Percentiles rank a stretch among this genome's conserved stretches.
Evolutionary conservation across 2,888 invertebrate species (phyloP).

Genomic region (Xestia rhomboidea): DNA sequence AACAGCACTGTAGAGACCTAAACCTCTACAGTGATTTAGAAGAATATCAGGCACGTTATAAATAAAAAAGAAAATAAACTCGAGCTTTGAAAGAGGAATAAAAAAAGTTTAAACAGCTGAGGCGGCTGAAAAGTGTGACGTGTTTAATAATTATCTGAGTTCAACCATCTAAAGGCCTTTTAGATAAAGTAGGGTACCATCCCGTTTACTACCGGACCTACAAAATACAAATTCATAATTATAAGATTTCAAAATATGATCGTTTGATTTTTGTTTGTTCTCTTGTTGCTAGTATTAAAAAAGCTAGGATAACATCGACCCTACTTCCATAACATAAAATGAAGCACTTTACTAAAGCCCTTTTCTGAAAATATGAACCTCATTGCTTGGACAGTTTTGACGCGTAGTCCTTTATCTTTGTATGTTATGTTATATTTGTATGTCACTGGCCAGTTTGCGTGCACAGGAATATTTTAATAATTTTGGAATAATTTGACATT

Average conservation of each 20-base stretch:
- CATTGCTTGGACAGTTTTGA: slow-evolving; percentile 9
- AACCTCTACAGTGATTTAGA: neutral
- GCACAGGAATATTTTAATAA: slow-evolving; percentile 15
- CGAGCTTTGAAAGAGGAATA: neutral
- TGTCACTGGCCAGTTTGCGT: slow-evolving; percentile 13
- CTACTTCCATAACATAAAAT: slow-evolving; percentile 6
- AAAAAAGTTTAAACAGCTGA: neutral
- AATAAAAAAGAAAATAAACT: neutral
- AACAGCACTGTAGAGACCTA: neutral
- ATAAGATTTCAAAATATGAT: neutral
- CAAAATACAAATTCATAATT: neutral
- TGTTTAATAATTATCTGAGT: neutral
- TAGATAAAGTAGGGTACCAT: neutral
- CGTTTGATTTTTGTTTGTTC: neutral
- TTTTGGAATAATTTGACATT: slow-evolving; percentile 14
- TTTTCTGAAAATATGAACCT: slow-evolving; percentile 22
- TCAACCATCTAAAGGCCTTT: neutral
- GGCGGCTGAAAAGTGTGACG: neutral
- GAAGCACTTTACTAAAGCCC: neutral
- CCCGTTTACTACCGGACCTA: neutral
- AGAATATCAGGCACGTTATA: neutral
- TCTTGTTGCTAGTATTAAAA: neutral
- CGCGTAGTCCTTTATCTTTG: slow-evolving; percentile 19
- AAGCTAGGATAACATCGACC: neutral
- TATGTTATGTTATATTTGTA: slow-evolving; percentile 20